phyloP scores from a whole-genome alignment of 2,113 vertebrate genomes.

The western clawed frog (Xenopus tropicalis) region DNA sequence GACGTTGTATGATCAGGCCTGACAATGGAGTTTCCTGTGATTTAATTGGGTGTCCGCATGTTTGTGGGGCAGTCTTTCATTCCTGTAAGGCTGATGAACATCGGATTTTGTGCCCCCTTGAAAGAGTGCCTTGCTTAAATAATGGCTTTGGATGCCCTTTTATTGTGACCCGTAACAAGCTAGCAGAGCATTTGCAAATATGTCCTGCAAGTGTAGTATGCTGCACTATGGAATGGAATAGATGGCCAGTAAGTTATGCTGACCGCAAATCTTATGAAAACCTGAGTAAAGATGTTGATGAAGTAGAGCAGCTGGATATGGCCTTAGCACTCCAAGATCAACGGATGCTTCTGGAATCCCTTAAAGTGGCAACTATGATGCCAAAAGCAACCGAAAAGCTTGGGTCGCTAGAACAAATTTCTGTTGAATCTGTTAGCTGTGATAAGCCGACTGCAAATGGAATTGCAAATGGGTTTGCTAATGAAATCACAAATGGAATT shows the following conservation, averaged over 20 bases:
- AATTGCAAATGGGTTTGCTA: conserved; percentile 69
- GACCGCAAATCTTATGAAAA: conserved; percentile 91
- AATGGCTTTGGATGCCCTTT: conserved; percentile 88
- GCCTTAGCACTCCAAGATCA: conserved; percentile 95
- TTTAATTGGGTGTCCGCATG: conserved; percentile 76
- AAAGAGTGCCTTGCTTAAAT: conserved; percentile 90
- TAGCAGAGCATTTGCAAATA: conserved; percentile 85
- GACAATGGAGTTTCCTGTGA: conserved; percentile 84
- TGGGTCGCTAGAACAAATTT: conserved; percentile 66
- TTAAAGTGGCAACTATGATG: conserved; percentile 87
- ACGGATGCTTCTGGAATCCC: conserved; percentile 86
- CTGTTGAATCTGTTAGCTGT: conserved; percentile 61
- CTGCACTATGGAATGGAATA: conserved; percentile 98
- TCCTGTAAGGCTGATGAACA: conserved; percentile 89
- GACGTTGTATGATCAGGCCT: conserved; percentile 81
- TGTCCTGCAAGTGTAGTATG: conserved; percentile 95
- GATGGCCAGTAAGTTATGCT: conserved; percentile 90
- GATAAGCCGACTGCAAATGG: conserved; percentile 74
- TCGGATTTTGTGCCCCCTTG: conserved; percentile 83
- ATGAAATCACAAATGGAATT: conserved; percentile 55
- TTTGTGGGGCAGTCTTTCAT: conserved; percentile 94
- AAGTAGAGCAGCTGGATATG: conserved; percentile 93
- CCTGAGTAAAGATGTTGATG: conserved; percentile 85
- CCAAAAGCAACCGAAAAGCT: conserved; percentile 71
- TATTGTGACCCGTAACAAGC: conserved; percentile 79